Percentiles rank a stretch among this genome's conserved stretches.
Evolutionary conservation across 2,113 vertebrate genomes (phyloP).

Genomic region (Chamaetylas fuelleborni): DNA sequence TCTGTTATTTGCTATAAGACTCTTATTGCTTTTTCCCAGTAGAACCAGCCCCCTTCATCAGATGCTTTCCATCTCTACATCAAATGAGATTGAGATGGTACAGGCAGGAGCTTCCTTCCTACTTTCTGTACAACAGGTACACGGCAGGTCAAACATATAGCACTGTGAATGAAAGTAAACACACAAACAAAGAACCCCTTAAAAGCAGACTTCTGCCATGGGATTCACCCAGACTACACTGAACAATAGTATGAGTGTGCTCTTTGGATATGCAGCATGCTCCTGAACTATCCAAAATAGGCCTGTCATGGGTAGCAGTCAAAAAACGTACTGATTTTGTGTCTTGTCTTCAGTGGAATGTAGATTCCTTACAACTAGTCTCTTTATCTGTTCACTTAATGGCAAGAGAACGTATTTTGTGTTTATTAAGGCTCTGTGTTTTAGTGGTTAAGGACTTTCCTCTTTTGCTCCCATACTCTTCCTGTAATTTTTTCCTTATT

Average conservation of each 20-base stretch:
- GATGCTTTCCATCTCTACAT: neutral
- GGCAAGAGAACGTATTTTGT: neutral
- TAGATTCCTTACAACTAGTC: neutral
- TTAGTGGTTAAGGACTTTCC: neutral
- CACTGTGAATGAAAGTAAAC: neutral
- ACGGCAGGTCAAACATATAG: fast-evolving
- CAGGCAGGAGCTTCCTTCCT: neutral
- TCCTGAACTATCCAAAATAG: neutral
- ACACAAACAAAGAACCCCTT: neutral
- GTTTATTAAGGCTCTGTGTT: neutral
- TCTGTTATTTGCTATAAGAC: neutral
- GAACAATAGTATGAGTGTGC: neutral
- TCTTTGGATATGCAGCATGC: neutral
- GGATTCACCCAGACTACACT: neutral
- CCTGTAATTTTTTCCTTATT: neutral
- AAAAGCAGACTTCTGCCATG: neutral
- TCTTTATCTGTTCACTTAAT: neutral
- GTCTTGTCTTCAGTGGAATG: neutral
- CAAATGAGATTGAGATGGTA: neutral
- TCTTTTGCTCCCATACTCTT: neutral
- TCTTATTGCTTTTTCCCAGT: neutral
- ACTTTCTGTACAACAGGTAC: neutral
- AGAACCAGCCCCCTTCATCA: neutral
- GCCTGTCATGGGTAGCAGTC: neutral
- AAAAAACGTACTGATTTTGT: neutral